Evolutionary conservation across 2,113 vertebrate species (phyloP), one percentile per base, ranked within the genome.

Genomic region (Romanogobio albipinnatus): DNA sequence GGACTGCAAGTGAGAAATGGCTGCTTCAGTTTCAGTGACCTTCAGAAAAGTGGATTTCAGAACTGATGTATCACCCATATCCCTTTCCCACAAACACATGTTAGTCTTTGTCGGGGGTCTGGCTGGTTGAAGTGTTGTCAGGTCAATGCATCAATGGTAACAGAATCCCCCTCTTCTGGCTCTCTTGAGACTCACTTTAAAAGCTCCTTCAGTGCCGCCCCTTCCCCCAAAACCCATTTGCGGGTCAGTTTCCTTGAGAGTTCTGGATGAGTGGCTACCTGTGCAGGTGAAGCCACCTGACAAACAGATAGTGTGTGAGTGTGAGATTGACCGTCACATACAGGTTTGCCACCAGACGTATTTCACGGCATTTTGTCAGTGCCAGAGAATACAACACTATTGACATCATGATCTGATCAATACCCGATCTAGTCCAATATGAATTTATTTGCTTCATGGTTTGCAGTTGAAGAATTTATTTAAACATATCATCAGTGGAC

Each of bases 111-210:
- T 90, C 87, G 89, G 88, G 92, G 89, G 90, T 90, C 49, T 2
- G 87, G 90, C 87, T 86, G 89, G 88, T 91, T 91, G 88, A 88
- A 92, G 91, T 92, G 89, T 91, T 95, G 94, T 94, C 92, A 94
- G 93, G 91, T 91, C 91, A 90, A 95, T 93, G 92, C 92, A 94
- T 94, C 93, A 94, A 88, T 90, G 92, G 93, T 94, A 95, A 95
- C 91, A 89, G 91, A 94, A 94, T 94, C 83, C 87, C 90, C 88
- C 84, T 68, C 78, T n/a, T 66, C 33, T 85, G 73, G 22, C 14
- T 83, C 81, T 83, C 86, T 36, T 87, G 83, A 89, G 88, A 89
- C 88, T 90, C 85, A 89, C 90, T 92, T 94, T 91, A 94, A 94
- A 94, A 95, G 94, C 92, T 93, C 91, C 92, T 93, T 93, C 93